Base-by-base conservation (phyloP, 1,140 invertebrate species). In the Homarus americanus region DNA sequence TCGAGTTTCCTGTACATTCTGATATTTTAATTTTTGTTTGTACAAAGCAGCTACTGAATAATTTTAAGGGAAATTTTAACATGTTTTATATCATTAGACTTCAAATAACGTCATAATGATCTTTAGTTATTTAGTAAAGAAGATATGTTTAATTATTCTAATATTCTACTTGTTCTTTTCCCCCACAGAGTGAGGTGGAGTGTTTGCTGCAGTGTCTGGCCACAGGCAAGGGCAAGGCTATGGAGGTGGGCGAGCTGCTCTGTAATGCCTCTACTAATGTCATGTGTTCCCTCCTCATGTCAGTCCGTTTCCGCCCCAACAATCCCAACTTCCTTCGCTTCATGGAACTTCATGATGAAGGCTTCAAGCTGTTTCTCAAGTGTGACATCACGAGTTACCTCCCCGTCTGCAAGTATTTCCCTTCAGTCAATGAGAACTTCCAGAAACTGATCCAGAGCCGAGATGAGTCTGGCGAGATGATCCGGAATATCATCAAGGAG, bases 251-350 rank as follows among this genome's bases (percentile, higher is more conserved):
- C 5, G 96, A 96, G 0, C 94, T 96, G 2, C 95, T 98, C 28
- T 96, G 96, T n/a, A 95, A 97, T 88, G 96, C 97, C 3, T 96
- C 98, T 82, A 97, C 97, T 93, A 99, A 99, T 94, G 97, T 99
- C 0, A 98, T 99, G 88, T 98, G 98, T 94, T 97, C 96, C 38
- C 96, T 99, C 49, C 96, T 98, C 91, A 98, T 99, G 97, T 97
- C 97, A 28, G 96, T 97, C 0, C 95, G 97, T 9, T 99, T 98
- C 94, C 95, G 96, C 69, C 95, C 96, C 91, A 96, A 97, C 24
- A 97, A 98, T 93, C 94, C 94, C 1, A 95, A 96, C 28, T 98
- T 98, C 94, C 94, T 95, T 32, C 95, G 97, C 63, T 97, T 98
- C 93, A 97, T 97, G 95, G 94, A 95, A 63, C 95, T 98, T 5